These are phyloP conservation scores for Macropus fuliginosus DNA, from an alignment of 2,797 vertebrate species.

Conservation along the genomic window DNA sequence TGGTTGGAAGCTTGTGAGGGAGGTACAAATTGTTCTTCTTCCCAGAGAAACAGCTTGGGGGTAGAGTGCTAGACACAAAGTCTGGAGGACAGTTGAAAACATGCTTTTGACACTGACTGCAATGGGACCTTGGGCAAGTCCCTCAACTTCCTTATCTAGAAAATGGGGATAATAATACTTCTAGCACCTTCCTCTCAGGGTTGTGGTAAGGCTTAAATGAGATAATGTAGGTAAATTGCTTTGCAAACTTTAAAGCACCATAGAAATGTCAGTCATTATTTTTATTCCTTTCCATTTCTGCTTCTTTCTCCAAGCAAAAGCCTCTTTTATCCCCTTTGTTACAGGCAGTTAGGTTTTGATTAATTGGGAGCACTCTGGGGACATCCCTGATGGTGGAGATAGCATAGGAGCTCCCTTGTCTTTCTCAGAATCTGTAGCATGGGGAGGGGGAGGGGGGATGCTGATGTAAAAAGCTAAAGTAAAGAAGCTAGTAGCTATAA, in stretches of 20 bases:
- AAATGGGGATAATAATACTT: conserved; percentile 7
- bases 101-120: not conserved
- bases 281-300: not conserved
- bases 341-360: conserved; percentile 9
- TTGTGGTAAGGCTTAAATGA: not conserved
- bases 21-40: not conserved
- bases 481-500: not conserved
- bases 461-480: not conserved
- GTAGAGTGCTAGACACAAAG: not conserved
- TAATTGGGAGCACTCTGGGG: not conserved
- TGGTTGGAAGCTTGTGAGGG: not conserved
- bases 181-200: not conserved
- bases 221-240: not conserved
- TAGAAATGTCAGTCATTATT: not conserved
- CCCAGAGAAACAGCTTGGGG: not conserved
- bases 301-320: not conserved
- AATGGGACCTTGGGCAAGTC: not conserved
- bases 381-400: conserved; percentile 3
- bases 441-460: not conserved
- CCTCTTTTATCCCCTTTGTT: not conserved
- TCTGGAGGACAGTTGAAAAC: not conserved
- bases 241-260: not conserved
- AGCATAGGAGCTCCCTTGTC: not conserved
- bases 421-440: conserved; percentile 52
- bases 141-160: not conserved